A percentile compares a stretch with the other conserved stretches of the same genome.
These are phyloP conservation scores for Molanna angustata DNA, from an alignment of 2,888 invertebrate species.

Conservation along the genomic window DNA sequence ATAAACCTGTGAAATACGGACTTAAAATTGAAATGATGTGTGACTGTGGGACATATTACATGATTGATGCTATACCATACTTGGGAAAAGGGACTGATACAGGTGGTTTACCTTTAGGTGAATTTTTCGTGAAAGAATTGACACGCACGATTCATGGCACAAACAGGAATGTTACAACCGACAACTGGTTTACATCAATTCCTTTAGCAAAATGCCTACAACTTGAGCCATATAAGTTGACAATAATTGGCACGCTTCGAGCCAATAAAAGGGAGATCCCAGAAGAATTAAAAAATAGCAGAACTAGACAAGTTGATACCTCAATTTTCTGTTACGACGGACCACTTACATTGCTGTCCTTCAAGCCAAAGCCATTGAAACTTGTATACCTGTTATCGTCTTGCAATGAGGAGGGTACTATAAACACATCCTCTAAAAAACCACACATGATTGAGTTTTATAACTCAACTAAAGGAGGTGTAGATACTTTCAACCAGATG, in stretches of 20 bases:
- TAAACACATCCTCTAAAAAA: conserved; percentile 18
- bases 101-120: conserved; percentile 26
- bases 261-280: conserved; percentile 38
- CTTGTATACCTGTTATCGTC: conserved; percentile 27
- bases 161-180: conserved; percentile 34
- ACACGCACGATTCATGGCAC: conserved; percentile 34
- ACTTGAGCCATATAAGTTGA: conserved; percentile 37
- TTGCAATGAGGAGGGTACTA: conserved; percentile 19
- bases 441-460: conserved; percentile 22
- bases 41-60: conserved; percentile 38
- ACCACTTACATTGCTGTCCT: conserved; percentile 16
- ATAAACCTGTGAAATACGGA: conserved; percentile 36
- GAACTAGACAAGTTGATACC: conserved; percentile 6
- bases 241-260: conserved; percentile 37
- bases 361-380: conserved; percentile 15
- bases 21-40: conserved; percentile 39
- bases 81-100: conserved; percentile 35
- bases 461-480: conserved; percentile 33
- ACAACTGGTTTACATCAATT: conserved; percentile 40
- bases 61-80: conserved; percentile 39
- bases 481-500: conserved; percentile 34
- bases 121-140: conserved; percentile 33
- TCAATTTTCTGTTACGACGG: conserved; percentile 11
- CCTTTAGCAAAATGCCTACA: conserved; percentile 36
- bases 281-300: conserved; percentile 7